These are phyloP conservation scores for Lysandra bellargus DNA, from an alignment of 2,888 invertebrate species.

Conservation along the genomic window DNA sequence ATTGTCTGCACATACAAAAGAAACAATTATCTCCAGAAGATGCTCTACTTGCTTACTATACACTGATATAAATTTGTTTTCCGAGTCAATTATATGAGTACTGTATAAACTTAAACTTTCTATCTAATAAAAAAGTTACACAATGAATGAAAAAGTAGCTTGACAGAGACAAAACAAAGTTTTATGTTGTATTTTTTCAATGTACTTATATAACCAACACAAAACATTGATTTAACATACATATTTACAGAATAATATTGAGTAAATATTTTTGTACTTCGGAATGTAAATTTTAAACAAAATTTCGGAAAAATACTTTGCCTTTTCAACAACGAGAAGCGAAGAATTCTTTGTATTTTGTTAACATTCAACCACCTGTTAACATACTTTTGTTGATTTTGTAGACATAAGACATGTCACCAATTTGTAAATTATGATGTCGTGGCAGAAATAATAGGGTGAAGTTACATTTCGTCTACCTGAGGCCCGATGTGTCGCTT, in stretches of 20 bases:
- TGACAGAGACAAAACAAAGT: too few relatives aligned
- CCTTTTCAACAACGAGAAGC: background rate
- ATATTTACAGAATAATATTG: too few relatives aligned
- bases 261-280: too few relatives aligned
- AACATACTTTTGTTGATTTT: slow-evolving; percentile 5
- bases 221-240: too few relatives aligned
- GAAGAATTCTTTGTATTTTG: background rate
- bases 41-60: background rate
- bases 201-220: too few relatives aligned
- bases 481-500: background rate
- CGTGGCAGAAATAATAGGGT: background rate
- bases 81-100: background rate
- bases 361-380: slow-evolving; percentile 18
- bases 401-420: background rate
- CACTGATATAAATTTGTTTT: background rate
- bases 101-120: background rate
- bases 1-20: slow-evolving; percentile 72
- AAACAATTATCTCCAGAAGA: background rate
- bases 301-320: background rate
- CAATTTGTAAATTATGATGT: background rate
- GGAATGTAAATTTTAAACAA: too few relatives aligned
- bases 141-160: too few relatives aligned
- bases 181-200: too few relatives aligned
- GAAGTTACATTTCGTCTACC: background rate
- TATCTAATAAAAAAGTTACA: too few relatives aligned